Evolutionary conservation across 2,113 vertebrate species (phyloP), one percentile per base, ranked within the genome.

Genomic region (Heteronetta atricapilla): DNA sequence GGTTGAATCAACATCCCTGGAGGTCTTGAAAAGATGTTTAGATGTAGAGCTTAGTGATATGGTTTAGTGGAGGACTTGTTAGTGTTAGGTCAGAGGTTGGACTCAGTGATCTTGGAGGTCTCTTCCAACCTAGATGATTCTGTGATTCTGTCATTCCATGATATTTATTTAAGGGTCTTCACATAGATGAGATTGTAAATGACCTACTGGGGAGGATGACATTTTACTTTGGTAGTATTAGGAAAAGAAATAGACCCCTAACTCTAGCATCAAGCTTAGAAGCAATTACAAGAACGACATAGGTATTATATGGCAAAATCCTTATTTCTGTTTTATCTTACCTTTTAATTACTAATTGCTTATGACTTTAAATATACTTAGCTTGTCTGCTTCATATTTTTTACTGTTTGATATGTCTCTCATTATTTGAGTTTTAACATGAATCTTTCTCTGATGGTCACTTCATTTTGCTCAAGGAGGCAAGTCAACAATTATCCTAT

Each of bases 381-480:
- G 52, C 20, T 88, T 86, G 25, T 75, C 69, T 64, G 21, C 26
- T 31, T 94, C 77, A 31, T 86, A 56, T 90, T 95, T 95, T 95
- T 75, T 73, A 66, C 29, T 68, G 29, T 60, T 95, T 72, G 34
- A 6, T 14, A 74, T 67, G 12, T 52, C 23, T 88, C 10, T 93
- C 25, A 91, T 92, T 94, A 75, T 94, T 58, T 92, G 64, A 70
- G 25, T 84, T 77, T 93, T 88, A 89, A 89, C 55, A 29, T 91
- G 68, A 73, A 59, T 42, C 34, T 81, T n/a, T 68, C 56, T 80
- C 68, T 93, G 29, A 36, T 86, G 42, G 28, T 83, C 28, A 60
- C 5, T 87, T 91, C 23, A 79, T 68, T 90, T 90, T 88, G 16
- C 21, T 66, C 4, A 16, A n/a, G 58, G 26, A 92, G 80, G 53